Percentiles rank a stretch among this genome's conserved stretches.
phyloP scores from a whole-genome alignment of 2,888 invertebrate species.

The Ceriagrion tenellum region DNA sequence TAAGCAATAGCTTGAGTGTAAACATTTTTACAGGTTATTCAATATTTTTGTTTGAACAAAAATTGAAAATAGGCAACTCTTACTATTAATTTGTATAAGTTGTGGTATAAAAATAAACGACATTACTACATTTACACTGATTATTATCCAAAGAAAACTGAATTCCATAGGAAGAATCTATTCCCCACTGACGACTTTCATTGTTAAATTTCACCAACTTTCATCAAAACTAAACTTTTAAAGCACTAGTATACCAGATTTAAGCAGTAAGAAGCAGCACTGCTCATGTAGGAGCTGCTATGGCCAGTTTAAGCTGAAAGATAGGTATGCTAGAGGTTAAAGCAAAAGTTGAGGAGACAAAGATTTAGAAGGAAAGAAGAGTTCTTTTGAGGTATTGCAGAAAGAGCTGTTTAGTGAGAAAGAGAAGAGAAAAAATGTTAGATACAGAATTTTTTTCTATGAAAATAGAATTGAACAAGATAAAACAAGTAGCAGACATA shows the following conservation, averaged over 20 bases:
- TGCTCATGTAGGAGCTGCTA: neutral
- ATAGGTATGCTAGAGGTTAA: constrained; percentile 22
- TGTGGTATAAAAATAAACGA: too few species aligned
- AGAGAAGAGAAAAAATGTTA: constrained; percentile 13
- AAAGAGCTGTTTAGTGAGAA: constrained; percentile 21
- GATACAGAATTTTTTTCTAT: neutral
- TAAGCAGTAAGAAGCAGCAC: constrained; percentile 16
- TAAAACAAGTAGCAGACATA: neutral
- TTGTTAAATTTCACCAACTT: neutral
- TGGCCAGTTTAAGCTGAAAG: constrained; percentile 27
- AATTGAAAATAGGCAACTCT: too few species aligned
- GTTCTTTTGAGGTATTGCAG: constrained; percentile 22
- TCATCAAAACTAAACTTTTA: neutral
- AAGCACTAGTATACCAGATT: neutral
- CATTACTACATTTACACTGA: too few species aligned
- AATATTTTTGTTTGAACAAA: too few species aligned
- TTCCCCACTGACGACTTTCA: neutral
- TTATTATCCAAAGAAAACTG: neutral
- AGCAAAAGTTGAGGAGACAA: neutral
- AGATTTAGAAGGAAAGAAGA: neutral
- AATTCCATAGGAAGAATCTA: neutral
- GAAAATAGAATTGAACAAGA: neutral
- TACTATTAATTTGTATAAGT: too few species aligned
- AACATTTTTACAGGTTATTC: too few species aligned
- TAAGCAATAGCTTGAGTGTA: too few species aligned